These are phyloP conservation scores for Gymnogyps californianus DNA, from an alignment of 2,113 vertebrate species.

Conservation along the genomic window DNA sequence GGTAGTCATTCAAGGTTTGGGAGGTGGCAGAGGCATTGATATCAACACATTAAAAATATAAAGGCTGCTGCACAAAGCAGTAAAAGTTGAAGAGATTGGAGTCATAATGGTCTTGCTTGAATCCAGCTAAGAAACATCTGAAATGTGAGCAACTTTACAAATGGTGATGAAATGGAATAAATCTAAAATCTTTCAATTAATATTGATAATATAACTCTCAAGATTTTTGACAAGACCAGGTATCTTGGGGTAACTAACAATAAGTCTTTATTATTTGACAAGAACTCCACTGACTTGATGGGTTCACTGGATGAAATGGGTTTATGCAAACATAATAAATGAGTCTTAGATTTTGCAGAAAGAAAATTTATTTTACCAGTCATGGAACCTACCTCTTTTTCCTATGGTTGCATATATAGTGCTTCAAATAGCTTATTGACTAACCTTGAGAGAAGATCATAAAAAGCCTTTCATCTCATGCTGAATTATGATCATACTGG, in stretches of 20 bases:
- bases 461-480: neutral
- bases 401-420: neutral
- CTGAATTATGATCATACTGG: neutral
- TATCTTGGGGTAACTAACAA: neutral
- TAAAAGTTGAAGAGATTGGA: neutral
- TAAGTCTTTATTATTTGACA: neutral
- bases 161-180: neutral
- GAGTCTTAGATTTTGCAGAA: neutral
- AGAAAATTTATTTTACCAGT: neutral
- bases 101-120: neutral
- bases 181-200: neutral
- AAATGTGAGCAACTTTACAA: neutral
- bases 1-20: neutral
- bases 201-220: neutral
- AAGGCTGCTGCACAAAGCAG: neutral
- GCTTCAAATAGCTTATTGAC: constrained; percentile 14
- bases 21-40: neutral
- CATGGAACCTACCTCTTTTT: neutral
- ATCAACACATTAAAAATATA: neutral
- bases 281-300: neutral
- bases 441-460: neutral
- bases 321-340: neutral
- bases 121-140: neutral
- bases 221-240: neutral
- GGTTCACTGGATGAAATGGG: neutral